Evolutionary conservation across 2,113 vertebrate genomes (phyloP), one percentile per base, ranked within the genome.

Genomic region (Sceloporus undulatus): DNA sequence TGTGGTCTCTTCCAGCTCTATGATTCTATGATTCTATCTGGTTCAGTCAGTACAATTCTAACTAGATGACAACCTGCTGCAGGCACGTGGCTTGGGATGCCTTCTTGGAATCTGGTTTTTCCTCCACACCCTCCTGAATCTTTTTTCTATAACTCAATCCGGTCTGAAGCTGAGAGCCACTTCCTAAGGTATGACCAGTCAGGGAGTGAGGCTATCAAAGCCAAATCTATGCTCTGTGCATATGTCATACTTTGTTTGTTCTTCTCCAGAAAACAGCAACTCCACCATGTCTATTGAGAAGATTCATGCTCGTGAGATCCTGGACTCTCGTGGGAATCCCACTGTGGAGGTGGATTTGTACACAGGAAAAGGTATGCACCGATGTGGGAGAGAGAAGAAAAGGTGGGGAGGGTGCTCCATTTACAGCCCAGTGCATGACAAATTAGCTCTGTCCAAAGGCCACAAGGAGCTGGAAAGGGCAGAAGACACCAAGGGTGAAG

Each of bases 241-340:
- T 29, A 23, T 16, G 19, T 77, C n/a, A 65, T 16, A 13, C 1
- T 3, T 25, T 56, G 0, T 70, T 77, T 68, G 75, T 14, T 87
- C 34, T 62, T 52, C 73, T 90, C 52, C 83, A 78, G 92, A 93
- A 90, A 83, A 91, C 65, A 52, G 74, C 68, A 85, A 91, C 34
- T 52, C 91, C 93, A 95, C 95, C 94, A 99, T 98, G 98, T 98
- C 98, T 1, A 98, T 99, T 3, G 92, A 98, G 89, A 98, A 95
- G 95, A 97, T 98, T 95, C 97, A 98, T 62, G 98, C 98, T 88
- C 97, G 98, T 3, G 98, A 99, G 97, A 99, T 99, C 96, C 95
- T 99, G 95, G 98, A 99, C 93, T 98, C 98, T 93, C 97, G 98
- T 89, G 98, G 98, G 95, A 99, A 99, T 91, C 98, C 98, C 94